Base-by-base conservation (phyloP, 2,113 vertebrate genomes). In the Picathartes gymnocephalus region DNA sequence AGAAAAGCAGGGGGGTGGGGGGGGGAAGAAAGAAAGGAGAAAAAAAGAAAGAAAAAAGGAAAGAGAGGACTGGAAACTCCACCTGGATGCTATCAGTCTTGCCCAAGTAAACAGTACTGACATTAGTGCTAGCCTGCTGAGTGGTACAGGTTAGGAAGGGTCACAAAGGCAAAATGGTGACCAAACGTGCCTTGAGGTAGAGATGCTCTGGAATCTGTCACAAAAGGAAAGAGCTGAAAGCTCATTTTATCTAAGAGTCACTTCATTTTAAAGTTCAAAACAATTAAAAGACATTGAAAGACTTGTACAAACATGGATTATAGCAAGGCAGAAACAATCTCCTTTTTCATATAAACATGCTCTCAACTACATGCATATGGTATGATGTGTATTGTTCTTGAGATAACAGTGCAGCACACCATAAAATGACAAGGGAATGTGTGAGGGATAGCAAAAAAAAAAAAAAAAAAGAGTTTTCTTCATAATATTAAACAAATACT, bases 31-130 rank as follows among this genome's bases (percentile, higher is more conserved):
- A 11, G 2, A 8, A 13, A 3, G 5, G 8, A 2, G 25, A 7
- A 30, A 13, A 65, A 35, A 22, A 51, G 25, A 78, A 87, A 50
- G 11, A 19, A 31, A 27, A 60, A 21, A 45, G 6, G 3, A 70
- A 61, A 89, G 47, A 86, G 47, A 90, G 86, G 95, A 97, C 96
- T 97, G 97, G 95, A 97, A 97, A 97, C 97, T 98, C 98, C 99
- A 99, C 99, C 99, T 99, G 99, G 99, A 99, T 97, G 98, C 98
- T 98, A 99, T 99, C 99, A 99, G 98, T 99, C 99, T 99, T 98
- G 97, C 97, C 97, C 97, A 98, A 98, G 98, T 99, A 99, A 99
- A 99, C 99, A 99, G 98, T 98, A 97, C 98, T 98, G 98, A 99
- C 99, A 99, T 99, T 98, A 98, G 98, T 98, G 97, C 98, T 97